Conservation (phyloP, 2,797 vertebrate species). For the Psittacula echo region DNA sequence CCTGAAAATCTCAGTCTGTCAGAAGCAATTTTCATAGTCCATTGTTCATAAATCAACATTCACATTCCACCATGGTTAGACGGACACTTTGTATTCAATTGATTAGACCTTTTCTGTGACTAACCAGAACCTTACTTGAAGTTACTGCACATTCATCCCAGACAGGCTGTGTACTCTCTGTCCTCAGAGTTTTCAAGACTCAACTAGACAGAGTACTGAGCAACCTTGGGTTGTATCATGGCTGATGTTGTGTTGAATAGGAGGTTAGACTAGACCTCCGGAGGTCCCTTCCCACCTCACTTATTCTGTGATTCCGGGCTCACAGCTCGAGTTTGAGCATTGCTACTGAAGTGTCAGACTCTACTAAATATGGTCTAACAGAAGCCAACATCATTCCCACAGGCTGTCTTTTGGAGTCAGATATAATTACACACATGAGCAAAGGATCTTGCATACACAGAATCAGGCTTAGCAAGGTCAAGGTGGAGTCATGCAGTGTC, state of each 20-base stretch:
- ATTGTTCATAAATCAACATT: accelerated
- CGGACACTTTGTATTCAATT: background rate
- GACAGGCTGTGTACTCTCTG: background rate
- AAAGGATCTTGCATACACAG: background rate
- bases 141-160: background rate
- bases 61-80: background rate
- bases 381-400: background rate
- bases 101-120: background rate
- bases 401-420: background rate
- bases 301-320: background rate
- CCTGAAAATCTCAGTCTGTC: background rate
- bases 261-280: background rate
- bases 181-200: background rate
- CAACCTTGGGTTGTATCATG: background rate
- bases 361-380: background rate
- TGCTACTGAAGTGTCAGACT: background rate
- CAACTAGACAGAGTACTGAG: background rate
- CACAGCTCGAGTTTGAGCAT: background rate
- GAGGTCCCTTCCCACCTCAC: background rate
- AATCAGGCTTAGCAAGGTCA: background rate
- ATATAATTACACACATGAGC: accelerated
- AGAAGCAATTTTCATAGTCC: background rate
- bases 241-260: too few species aligned
- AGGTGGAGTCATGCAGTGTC: background rate
- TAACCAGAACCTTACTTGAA: background rate